Conservation (phyloP, 2,113 vertebrate species). For the Poecile atricapillus region DNA sequence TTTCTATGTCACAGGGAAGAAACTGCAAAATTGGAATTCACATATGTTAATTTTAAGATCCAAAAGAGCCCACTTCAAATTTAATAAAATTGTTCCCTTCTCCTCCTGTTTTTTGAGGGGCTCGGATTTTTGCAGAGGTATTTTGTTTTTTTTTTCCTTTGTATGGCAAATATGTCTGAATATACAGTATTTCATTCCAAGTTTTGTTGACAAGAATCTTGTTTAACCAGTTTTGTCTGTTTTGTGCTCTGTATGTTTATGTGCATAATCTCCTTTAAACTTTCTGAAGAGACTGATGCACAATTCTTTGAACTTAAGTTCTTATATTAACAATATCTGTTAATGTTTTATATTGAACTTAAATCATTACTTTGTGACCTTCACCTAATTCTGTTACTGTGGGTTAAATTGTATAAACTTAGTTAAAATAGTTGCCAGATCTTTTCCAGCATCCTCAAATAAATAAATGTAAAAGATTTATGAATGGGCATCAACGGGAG, state of each 20-base stretch:
- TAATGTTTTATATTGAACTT: constrained; percentile 6
- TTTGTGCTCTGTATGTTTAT: not conserved
- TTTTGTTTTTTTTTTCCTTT: not conserved
- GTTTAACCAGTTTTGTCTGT: constrained; percentile 39
- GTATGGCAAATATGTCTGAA: not conserved
- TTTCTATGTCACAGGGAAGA: not conserved
- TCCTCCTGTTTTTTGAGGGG: fast-evolving
- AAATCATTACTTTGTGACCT: not conserved
- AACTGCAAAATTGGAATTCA: not conserved
- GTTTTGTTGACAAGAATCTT: constrained; percentile 47
- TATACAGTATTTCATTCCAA: not conserved
- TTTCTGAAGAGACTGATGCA: not conserved
- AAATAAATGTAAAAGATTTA: not conserved
- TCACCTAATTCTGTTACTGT: not conserved
- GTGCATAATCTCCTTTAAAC: not conserved
- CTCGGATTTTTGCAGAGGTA: not conserved
- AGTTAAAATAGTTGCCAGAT: not conserved
- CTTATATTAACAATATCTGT: not conserved
- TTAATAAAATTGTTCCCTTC: fast-evolving
- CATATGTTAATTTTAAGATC: not conserved
- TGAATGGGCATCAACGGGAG: not conserved
- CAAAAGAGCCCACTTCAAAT: not conserved
- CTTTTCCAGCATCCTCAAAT: not conserved
- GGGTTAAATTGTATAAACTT: not conserved
- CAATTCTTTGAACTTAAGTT: not conserved